These are phyloP conservation scores for Hirudo medicinalis DNA, from an alignment of 1,140 invertebrate species.

Conservation along the genomic window DNA sequence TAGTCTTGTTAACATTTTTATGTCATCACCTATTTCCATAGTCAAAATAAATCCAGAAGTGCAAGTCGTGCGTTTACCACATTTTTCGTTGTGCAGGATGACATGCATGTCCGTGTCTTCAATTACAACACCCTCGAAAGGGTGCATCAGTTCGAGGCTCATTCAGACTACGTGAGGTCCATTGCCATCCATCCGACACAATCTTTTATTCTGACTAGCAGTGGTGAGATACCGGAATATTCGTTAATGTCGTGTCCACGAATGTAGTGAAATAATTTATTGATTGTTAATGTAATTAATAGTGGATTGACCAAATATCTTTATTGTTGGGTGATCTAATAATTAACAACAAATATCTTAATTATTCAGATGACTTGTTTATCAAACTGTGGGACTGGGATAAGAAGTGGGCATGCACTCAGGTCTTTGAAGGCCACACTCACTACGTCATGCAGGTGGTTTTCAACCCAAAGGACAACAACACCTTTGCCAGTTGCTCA, in stretches of 20 bases:
- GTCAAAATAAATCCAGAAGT: too few relatives aligned
- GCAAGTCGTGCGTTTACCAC: not conserved
- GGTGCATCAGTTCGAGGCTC: conserved; percentile 89
- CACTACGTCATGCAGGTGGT: conserved; percentile 99
- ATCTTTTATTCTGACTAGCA: conserved; percentile 87
- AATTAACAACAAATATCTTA: not conserved
- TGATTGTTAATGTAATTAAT: too few relatives aligned
- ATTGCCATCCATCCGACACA: conserved; percentile 95
- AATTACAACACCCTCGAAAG: conserved; percentile 97
- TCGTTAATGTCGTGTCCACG: too few relatives aligned
- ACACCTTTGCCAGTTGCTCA: conserved; percentile 98
- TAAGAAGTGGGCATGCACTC: conserved; percentile 88
- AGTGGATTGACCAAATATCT: not conserved
- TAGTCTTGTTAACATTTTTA: conserved; percentile 49
- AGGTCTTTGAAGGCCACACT: conserved; percentile 73
- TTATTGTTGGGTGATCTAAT: not conserved
- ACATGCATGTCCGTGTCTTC: conserved; percentile 70
- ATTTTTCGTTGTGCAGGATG: conserved; percentile 38
- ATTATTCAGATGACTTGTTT: conserved; percentile 79
- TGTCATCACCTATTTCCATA: not conserved
- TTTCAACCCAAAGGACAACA: conserved; percentile 99
- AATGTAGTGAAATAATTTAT: too few relatives aligned
- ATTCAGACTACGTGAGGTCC: conserved; percentile 92
- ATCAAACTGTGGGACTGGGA: conserved; percentile 99
- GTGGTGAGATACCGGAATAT: conserved; percentile 52